These are phyloP conservation scores for Hormaphis cornu DNA, from an alignment of 1,140 invertebrate species.

Conservation along the genomic window DNA sequence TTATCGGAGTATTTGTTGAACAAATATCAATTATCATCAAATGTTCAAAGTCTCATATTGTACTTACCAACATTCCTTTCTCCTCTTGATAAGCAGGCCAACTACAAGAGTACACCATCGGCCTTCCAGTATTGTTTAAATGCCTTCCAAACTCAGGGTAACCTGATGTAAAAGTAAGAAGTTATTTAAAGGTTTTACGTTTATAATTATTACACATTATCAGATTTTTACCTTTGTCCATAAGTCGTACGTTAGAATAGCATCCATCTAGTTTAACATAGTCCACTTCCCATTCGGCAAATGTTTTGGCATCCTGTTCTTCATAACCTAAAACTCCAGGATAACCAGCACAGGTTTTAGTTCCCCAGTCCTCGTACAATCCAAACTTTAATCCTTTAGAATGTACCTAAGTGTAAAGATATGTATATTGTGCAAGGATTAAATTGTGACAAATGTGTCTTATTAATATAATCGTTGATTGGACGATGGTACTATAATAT, in stretches of 20 bases:
- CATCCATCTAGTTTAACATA: slow-evolving; percentile 96
- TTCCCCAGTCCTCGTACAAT: slow-evolving; percentile 95
- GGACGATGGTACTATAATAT: neutral
- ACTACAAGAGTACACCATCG: slow-evolving; percentile 80
- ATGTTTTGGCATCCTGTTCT: slow-evolving; percentile 75
- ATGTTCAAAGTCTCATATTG: neutral
- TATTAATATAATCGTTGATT: neutral
- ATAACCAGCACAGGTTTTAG: slow-evolving; percentile 88
- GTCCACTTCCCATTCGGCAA: slow-evolving; percentile 94
- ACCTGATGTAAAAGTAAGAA: slow-evolving; percentile 44
- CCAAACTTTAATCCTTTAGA: slow-evolving; percentile 88
- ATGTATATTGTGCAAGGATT: neutral
- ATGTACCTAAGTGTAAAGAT: slow-evolving; percentile 75
- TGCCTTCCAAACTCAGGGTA: slow-evolving; percentile 63
- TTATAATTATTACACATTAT: neutral
- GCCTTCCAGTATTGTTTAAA: slow-evolving; percentile 67
- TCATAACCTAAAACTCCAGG: slow-evolving; percentile 83
- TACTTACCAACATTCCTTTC: slow-evolving; percentile 44
- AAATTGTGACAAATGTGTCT: neutral
- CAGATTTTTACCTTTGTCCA: slow-evolving; percentile 34
- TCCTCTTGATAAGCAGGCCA: slow-evolving; percentile 72
- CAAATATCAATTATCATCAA: too few species aligned
- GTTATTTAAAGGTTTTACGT: neutral
- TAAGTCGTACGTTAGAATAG: slow-evolving; percentile 55
- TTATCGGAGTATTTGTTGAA: neutral